Evolutionary conservation across 2,797 vertebrate genomes (phyloP).

Genomic region (Gephyroberyx darwinii): DNA sequence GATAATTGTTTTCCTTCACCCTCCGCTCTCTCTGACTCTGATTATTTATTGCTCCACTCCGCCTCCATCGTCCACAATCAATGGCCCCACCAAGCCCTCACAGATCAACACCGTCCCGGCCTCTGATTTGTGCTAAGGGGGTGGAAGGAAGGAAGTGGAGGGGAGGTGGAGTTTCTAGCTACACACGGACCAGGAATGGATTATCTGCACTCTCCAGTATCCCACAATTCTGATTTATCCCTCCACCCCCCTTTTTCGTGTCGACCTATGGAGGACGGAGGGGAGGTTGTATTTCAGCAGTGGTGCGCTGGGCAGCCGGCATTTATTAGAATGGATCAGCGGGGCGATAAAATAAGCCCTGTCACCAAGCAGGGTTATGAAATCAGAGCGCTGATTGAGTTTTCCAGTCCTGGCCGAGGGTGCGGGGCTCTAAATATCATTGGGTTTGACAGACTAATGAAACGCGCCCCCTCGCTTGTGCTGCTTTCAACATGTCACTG

Average conservation of each 20-base stretch:
- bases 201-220: slow-evolving; percentile 75
- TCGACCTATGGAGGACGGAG: slow-evolving; percentile 65
- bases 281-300: slow-evolving; percentile 74
- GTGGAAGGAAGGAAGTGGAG: slow-evolving; percentile 27
- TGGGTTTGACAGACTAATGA: slow-evolving; percentile 84
- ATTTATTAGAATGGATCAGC: slow-evolving; percentile 85
- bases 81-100: slow-evolving; percentile 68
- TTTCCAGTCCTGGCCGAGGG: slow-evolving; percentile 75
- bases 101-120: slow-evolving; percentile 66
- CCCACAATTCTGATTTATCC: slow-evolving; percentile 79
- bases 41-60: slow-evolving; percentile 78
- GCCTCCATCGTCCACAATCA: slow-evolving; percentile 73
- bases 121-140: slow-evolving; percentile 78
- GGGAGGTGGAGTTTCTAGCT: slow-evolving; percentile 35
- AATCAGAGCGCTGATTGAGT: slow-evolving; percentile 88
- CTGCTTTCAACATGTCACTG: slow-evolving; percentile 47
- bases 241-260: slow-evolving; percentile 53
- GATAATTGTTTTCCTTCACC: slow-evolving; percentile 81
- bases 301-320: slow-evolving; percentile 61
- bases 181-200: slow-evolving; percentile 63
- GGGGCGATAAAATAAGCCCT: slow-evolving; percentile 87
- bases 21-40: slow-evolving; percentile 59
- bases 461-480: slow-evolving; percentile 71
- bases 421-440: slow-evolving; percentile 82
- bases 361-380: slow-evolving; percentile 89